phyloP scores from a whole-genome alignment of 1,140 invertebrate species.

The Drosophila eugracilis region DNA sequence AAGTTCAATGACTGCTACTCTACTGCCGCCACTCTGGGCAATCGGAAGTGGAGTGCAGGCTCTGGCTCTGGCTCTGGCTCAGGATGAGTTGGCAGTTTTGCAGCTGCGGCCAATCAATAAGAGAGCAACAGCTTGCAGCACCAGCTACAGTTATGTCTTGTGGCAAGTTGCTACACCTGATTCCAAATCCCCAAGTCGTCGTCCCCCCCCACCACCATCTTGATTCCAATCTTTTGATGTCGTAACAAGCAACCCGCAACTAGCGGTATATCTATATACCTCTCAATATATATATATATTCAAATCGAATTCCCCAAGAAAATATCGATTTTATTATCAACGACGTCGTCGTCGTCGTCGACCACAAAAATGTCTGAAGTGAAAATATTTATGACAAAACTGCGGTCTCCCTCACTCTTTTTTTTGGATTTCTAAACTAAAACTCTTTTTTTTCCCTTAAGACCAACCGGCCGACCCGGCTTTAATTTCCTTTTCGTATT shows the following conservation, averaged over 20 bases:
- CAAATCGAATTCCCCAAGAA: slow-evolving; percentile 32
- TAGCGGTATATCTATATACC: too few species aligned
- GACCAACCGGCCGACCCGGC: too few species aligned
- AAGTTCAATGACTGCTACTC: slow-evolving; percentile 46
- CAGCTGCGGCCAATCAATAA: slow-evolving; percentile 51
- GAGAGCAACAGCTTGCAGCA: slow-evolving; percentile 19
- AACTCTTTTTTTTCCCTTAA: background rate
- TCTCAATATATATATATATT: too few species aligned
- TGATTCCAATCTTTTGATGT: slow-evolving; percentile 32
- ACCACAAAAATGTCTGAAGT: slow-evolving; percentile 27
- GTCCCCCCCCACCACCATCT: background rate
- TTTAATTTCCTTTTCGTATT: slow-evolving; percentile 26
- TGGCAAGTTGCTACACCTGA: slow-evolving; percentile 33
- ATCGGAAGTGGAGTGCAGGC: slow-evolving; percentile 43
- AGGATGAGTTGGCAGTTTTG: slow-evolving; percentile 42
- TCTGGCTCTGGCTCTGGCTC: background rate
- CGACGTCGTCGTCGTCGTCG: background rate
- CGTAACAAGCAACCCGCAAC: slow-evolving; percentile 34
- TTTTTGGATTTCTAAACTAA: background rate
- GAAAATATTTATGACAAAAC: slow-evolving; percentile 52
- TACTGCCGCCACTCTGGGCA: slow-evolving; percentile 11
- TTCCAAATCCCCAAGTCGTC: background rate
- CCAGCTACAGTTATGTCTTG: slow-evolving; percentile 26
- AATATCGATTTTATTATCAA: slow-evolving; percentile 46
- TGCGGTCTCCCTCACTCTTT: background rate